Percentiles rank a stretch among this genome's conserved stretches.
These are phyloP conservation scores for Bothrops jararaca DNA, from an alignment of 2,113 vertebrate genomes.

Conservation along the genomic window DNA sequence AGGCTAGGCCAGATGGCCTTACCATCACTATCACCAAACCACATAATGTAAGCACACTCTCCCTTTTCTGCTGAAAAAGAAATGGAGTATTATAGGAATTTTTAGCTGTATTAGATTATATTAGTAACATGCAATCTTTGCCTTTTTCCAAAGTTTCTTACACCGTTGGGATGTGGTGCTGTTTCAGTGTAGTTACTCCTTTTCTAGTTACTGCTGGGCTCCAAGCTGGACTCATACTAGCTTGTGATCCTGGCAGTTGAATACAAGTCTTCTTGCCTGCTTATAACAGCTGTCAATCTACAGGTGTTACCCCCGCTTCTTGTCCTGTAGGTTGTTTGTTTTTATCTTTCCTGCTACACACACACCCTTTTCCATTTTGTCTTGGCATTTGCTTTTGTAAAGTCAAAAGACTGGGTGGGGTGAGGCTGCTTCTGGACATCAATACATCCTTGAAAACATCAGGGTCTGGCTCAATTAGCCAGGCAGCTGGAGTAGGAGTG, in stretches of 20 bases:
- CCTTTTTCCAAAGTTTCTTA: background rate
- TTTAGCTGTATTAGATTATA: slow-evolving; percentile 4
- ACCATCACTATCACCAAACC: slow-evolving; percentile 94
- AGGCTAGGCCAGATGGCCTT: slow-evolving; percentile 82
- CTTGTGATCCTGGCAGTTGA: background rate
- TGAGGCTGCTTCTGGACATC: background rate
- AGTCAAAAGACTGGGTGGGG: background rate
- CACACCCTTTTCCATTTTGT: background rate
- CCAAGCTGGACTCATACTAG: background rate
- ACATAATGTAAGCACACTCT: slow-evolving; percentile 75
- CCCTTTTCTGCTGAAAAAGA: background rate
- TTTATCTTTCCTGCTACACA: background rate
- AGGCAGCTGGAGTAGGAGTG: background rate
- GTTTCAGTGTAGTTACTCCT: background rate
- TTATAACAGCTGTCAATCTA: background rate
- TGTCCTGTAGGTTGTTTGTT: background rate
- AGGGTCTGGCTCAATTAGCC: background rate
- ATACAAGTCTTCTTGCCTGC: background rate
- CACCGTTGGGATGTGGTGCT: background rate
- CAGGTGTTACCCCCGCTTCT: background rate
- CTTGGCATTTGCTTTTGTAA: too few species aligned
- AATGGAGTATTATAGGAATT: background rate
- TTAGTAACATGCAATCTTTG: background rate
- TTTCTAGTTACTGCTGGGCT: background rate
- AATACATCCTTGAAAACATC: background rate